Base-by-base conservation (phyloP, 2,113 vertebrate species). In the Pomatostomus ruficeps region DNA sequence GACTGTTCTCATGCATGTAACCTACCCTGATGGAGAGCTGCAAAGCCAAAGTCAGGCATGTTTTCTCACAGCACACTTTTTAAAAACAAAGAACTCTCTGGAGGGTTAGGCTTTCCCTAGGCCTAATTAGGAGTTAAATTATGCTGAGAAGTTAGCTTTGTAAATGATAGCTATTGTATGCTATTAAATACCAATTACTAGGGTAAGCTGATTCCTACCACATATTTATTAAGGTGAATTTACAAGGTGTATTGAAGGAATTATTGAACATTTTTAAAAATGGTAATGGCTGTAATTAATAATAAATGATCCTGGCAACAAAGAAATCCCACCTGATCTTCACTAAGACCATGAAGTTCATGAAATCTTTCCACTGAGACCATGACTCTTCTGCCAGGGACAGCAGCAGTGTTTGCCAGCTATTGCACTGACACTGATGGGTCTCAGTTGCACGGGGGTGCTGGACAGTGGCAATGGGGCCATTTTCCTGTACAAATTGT, bases 171-270 rank as follows among this genome's bases (percentile, higher is more conserved):
- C 45, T 91, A 90, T 45, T 79, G 54, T 91, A 67, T 54, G 7
- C 57, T 73, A 14, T 91, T 92, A 81, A 85, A 76, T 71, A 85
- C 81, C 91, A 89, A 66, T 95, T 66, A 38, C 38, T 33, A 42
- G 48, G 55, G 33, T 59, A 86, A 89, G 89, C 46, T 92, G 88
- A 67, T 96, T 96, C 94, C 92, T 89, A 73, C 93, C 93, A 80
- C 71, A 70, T 94, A 95, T 96, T 95, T 97, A 97, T 96, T 96
- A 91, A 95, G 97, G 96, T 96, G 90, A 95, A 97, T 96, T 96
- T 95, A 89, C 65, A 73, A 81, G 77, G 94, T 87, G 76, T 58
- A 52, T 79, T 93, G 71, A 85, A 88, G 74, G 76, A 77, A 89
- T 89, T 94, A 82, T 48, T 57, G 90, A 97, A 82, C 62, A 83